A percentile compares a stretch with the other conserved stretches of the same genome.
These are phyloP conservation scores for Tapirus indicus DNA, from an alignment of 2,797 vertebrate species.

Conservation along the genomic window DNA sequence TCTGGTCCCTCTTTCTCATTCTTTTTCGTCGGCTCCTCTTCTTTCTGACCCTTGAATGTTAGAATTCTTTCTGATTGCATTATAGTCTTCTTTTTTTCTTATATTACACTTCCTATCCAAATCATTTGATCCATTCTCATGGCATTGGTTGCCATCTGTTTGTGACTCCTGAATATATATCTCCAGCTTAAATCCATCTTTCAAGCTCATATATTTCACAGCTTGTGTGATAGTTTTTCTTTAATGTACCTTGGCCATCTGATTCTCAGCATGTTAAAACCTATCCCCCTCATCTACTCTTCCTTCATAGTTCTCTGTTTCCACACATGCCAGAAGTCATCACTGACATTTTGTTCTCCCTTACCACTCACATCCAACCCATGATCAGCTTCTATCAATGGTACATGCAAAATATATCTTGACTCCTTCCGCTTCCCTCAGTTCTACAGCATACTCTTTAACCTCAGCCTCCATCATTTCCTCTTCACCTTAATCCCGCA, in stretches of 20 bases:
- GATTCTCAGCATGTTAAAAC: background rate
- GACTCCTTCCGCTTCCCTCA: background rate
- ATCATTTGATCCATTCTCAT: background rate
- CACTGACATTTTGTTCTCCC: background rate
- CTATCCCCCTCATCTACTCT: background rate
- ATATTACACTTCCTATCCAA: background rate
- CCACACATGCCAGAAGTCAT: background rate
- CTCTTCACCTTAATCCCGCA: background rate
- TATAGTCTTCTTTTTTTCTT: background rate
- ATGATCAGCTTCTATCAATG: background rate
- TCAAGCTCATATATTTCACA: background rate
- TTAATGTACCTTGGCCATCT: background rate
- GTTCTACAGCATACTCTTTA: background rate
- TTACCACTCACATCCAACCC: background rate
- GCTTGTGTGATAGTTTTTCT: background rate
- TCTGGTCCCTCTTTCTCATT: background rate
- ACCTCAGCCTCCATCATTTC: background rate
- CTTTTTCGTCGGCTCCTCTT: background rate
- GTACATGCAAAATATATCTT: background rate
- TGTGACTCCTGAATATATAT: background rate
- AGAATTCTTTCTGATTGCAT: background rate
- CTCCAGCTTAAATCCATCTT: background rate
- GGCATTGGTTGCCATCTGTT: background rate
- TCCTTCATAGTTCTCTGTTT: background rate
- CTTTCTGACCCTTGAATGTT: background rate